Conservation (phyloP, 2,888 invertebrate genomes). For the Chelonus formosanus region DNA sequence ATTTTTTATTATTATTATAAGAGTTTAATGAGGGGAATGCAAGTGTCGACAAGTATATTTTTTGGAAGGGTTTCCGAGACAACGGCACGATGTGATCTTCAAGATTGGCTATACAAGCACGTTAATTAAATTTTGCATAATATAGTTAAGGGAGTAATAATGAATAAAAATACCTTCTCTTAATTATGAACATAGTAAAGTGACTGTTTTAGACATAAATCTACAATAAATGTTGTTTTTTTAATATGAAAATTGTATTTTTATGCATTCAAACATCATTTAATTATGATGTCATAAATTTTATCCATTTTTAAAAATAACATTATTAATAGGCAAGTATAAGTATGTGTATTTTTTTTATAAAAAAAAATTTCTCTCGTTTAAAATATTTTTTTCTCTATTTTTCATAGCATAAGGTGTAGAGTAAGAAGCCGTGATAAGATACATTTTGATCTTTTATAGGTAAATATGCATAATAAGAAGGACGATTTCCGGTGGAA, state of each 20-base stretch:
- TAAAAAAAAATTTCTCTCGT: too few species aligned
- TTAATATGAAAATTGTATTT: too few species aligned
- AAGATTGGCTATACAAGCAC: conserved; percentile 13
- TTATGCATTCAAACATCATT: too few species aligned
- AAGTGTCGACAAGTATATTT: conserved; percentile 8
- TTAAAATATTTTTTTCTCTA: too few species aligned
- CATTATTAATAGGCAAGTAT: too few species aligned
- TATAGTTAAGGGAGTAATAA: not conserved
- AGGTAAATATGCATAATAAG: too few species aligned
- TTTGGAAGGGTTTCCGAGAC: conserved; percentile 7
- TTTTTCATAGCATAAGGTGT: too few species aligned
- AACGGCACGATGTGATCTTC: conserved; percentile 17
- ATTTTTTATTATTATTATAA: not conserved
- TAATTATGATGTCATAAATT: too few species aligned
- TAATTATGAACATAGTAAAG: not conserved
- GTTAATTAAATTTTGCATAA: conserved; percentile 26
- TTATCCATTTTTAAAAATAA: too few species aligned
- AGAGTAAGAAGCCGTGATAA: too few species aligned
- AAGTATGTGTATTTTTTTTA: too few species aligned
- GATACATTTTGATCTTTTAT: too few species aligned
- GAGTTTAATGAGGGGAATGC: conserved; percentile 19
- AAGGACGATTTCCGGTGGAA: conserved; percentile 28
- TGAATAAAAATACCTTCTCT: conserved; percentile 13
- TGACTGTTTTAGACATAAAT: not conserved
- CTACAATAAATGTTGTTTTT: not conserved